Evolutionary conservation across 2,888 invertebrate genomes (phyloP).

Genomic region (Habroteleia sp.): DNA sequence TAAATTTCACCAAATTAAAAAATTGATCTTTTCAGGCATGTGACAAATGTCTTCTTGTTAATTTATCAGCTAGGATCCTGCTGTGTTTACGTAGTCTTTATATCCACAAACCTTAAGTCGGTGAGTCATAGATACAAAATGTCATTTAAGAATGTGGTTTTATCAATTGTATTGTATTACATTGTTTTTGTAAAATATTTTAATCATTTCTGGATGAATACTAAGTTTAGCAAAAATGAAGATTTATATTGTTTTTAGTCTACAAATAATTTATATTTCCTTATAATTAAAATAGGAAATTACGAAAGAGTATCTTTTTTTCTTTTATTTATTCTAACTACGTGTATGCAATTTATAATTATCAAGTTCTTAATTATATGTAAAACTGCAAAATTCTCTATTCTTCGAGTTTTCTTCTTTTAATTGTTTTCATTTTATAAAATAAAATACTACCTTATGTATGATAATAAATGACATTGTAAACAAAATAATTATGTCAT

Average conservation of each 20-base stretch:
- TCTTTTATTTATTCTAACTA: no score
- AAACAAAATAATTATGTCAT: no score
- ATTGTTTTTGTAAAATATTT: constrained; percentile 84
- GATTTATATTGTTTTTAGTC: constrained; percentile 18
- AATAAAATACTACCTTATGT: no score
- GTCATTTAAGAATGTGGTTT: constrained; percentile 5
- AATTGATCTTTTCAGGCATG: constrained; percentile 83
- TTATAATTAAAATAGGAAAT: background rate
- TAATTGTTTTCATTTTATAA: no score
- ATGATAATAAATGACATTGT: no score
- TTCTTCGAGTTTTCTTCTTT: no score
- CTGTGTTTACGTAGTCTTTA: constrained; percentile 97
- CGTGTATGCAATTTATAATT: no score
- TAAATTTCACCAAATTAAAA: constrained; percentile 18
- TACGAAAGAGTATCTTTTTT: no score
- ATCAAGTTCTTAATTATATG: no score
- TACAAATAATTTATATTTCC: constrained; percentile 3
- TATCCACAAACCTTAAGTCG: constrained; percentile 90
- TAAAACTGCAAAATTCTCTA: no score
- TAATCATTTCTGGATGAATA: background rate
- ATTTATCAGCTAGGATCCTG: constrained; percentile 97
- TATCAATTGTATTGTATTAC: constrained; percentile 85
- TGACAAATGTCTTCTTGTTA: constrained; percentile 88
- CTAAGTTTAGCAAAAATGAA: background rate
- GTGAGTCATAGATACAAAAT: constrained; percentile 80